Base-by-base conservation (phyloP, 1,140 invertebrate genomes). In the Euura lappo region DNA sequence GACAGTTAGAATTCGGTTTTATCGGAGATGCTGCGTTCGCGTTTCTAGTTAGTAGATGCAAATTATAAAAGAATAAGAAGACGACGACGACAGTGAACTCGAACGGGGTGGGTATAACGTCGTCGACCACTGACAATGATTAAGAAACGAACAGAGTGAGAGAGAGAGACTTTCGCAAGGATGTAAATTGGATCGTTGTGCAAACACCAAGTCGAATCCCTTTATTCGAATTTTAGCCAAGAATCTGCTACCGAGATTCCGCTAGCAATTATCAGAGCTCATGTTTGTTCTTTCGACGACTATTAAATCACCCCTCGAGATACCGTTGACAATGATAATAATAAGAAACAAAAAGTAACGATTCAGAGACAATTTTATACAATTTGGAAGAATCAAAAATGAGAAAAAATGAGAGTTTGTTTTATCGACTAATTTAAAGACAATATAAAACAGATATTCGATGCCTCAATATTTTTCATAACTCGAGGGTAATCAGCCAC, bases 11-110 rank as follows among this genome's bases (percentile, higher is more conserved):
- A 60, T 60, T 6, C 6, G 10, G 51, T 60, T 60, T 60, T 60
- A 60, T 60, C 51, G 13, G 51, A n/a, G 6, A 60, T 60, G 51
- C 51, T 60, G 51, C 51, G 51, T n/a, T 60, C 8, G 51, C 51
- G 13, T 60, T 60, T 60, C 51, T 60, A 60, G 51, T 60, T 60
- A 60, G 51, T 8, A 60, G 51, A 60, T 60, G 51, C 51, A 60
- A 60, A 60, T 60, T 60, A 60, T 60, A 60, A 60, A 60, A 60
- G 51, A 60, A 60, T 60, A 60, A 60, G 4, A 60, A 8, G 51
- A 60, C 10, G 51, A 60, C 51, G 51, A 60, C 8, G 28, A 28
- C 28, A 28, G 28, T 28, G 28, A 28, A 28, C 28, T 28, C 28
- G 28, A 28, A 28, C 28, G 10, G 8, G 51, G 13, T 60, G 51